Evolutionary conservation across 2,888 invertebrate species (phyloP).

Genomic region (Apotomis turbidana): DNA sequence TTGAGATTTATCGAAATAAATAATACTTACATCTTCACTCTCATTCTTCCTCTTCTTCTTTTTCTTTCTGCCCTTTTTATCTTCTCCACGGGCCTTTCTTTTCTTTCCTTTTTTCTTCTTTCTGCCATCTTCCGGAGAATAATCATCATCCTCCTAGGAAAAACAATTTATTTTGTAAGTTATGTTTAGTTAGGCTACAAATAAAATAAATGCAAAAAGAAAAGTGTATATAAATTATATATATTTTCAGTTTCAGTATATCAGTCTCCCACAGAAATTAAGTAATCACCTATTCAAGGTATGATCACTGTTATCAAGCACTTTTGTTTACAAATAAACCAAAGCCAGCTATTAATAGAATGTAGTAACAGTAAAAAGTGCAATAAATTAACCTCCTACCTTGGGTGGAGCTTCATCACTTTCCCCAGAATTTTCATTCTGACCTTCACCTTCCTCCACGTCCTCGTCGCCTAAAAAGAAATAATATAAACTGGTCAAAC

Average conservation of each 20-base stretch:
- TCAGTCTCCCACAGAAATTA: constrained; percentile 14
- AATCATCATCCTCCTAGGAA: constrained; percentile 91
- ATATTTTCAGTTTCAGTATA: constrained; percentile 4
- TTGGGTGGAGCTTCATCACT: constrained; percentile 88
- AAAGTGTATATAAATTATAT: no score
- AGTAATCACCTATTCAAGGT: not conserved
- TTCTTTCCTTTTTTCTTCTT: constrained; percentile 98
- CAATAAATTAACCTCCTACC: constrained; percentile 60
- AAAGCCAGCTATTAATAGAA: constrained; percentile 1
- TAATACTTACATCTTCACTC: constrained; percentile 87
- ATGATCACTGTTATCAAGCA: constrained; percentile 26
- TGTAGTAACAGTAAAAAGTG: constrained; percentile 34
- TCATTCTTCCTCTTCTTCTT: constrained; percentile 98
- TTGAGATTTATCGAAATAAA: no score
- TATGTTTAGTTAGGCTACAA: no score
- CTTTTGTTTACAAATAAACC: constrained; percentile 40
- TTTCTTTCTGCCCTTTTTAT: constrained; percentile 96
- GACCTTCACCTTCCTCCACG: constrained; percentile 87
- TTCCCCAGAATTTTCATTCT: constrained; percentile 89
- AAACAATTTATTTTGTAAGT: constrained; percentile 21
- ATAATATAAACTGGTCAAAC: constrained; percentile 74
- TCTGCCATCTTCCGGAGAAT: constrained; percentile 91
- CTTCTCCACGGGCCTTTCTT: constrained; percentile 94
- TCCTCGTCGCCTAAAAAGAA: constrained; percentile 86
- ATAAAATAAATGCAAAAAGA: not conserved